A percentile compares a stretch with the other conserved stretches of the same genome.
phyloP scores from a whole-genome alignment of 2,113 vertebrate species.

The Sterna hirundo region DNA sequence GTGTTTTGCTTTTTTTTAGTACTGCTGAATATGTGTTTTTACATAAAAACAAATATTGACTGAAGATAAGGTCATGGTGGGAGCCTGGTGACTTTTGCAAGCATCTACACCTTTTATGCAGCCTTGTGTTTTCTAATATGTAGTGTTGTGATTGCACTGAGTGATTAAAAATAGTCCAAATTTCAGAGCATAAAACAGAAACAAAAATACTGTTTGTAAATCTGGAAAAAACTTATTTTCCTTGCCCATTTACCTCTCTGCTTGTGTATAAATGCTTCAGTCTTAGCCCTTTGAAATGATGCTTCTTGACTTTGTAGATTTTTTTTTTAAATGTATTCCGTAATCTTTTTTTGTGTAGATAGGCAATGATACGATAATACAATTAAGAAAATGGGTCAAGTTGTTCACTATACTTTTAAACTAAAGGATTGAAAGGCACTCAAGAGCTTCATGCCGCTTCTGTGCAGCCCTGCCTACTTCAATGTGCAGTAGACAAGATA shows the following conservation, averaged over 20 bases:
- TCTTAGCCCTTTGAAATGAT: not conserved
- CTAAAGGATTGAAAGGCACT: not conserved
- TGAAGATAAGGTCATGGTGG: not conserved
- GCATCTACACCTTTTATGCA: not conserved
- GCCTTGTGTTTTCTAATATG: not conserved
- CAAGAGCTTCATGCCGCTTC: not conserved
- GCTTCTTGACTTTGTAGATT: not conserved
- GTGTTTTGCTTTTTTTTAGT: not conserved
- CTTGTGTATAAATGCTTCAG: not conserved
- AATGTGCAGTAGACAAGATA: not conserved
- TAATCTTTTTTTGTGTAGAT: not conserved
- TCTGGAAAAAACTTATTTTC: not conserved
- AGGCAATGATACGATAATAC: not conserved
- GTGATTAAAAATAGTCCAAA: not conserved
- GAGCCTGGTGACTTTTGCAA: not conserved
- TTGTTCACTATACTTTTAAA: not conserved
- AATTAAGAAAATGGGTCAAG: not conserved
- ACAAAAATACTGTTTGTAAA: not conserved
- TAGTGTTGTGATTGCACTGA: not conserved
- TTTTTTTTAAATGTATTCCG: not conserved
- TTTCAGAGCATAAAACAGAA: not conserved
- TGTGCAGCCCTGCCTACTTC: not conserved
- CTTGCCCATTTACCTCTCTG: not conserved
- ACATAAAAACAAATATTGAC: not conserved
- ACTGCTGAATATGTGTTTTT: constrained; percentile 9